These are phyloP conservation scores for Odontamblyopus lacepedii DNA, from an alignment of 2,797 vertebrate genomes.

Conservation along the genomic window DNA sequence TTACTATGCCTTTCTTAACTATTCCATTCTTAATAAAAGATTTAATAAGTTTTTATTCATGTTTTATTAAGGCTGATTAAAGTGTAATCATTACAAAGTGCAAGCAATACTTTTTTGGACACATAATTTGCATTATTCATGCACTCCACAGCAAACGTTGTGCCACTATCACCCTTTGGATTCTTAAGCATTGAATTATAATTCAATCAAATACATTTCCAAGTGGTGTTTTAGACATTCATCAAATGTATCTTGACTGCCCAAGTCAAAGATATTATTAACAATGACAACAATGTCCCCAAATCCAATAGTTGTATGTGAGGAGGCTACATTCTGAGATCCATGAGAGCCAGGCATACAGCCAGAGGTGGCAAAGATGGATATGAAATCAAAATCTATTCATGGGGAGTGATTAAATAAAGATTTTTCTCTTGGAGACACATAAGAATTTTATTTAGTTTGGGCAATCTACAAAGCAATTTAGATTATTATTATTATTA, in stretches of 20 bases:
- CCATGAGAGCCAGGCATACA: constrained; percentile 1
- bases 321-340: background rate
- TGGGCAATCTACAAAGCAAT: constrained; percentile 1
- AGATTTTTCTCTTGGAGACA: background rate
- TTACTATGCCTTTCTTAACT: no score
- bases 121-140: no score
- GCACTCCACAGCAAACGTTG: no score
- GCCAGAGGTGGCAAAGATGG: constrained; percentile 2
- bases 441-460: background rate
- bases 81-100: no score
- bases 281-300: background rate
- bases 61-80: no score
- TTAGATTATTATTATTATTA: no score
- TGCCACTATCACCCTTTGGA: no score
- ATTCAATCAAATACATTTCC: background rate
- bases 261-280: background rate
- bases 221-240: background rate
- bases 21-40: no score
- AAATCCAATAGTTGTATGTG: background rate
- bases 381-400: constrained; percentile 9
- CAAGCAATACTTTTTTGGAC: no score
- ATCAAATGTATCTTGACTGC: background rate
- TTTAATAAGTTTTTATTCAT: no score
- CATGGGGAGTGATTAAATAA: background rate
- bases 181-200: no score